Base-by-base conservation (phyloP, 2,113 vertebrate species). In the Fregata magnificens region DNA sequence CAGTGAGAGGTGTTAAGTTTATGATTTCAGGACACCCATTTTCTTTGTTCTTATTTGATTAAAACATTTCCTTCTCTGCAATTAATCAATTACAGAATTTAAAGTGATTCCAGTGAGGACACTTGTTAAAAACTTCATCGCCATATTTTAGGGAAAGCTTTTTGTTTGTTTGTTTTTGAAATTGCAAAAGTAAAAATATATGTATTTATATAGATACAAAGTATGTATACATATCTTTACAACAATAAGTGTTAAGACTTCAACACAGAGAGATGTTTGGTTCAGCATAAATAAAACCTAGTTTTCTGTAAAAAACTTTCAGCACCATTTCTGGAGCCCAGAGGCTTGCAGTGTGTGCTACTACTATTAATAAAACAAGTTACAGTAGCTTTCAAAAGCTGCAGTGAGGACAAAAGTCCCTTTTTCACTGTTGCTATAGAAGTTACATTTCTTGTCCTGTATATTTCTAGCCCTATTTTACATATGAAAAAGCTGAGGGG, bases 171-270 rank as follows among this genome's bases (percentile, higher is more conserved):
- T 31, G 28, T 40, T 38, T n/a, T 7, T 53, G 10, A 72, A 65
- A 65, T 26, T 47, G 32, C 6, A 38, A 14, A 69, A 56, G 13
- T 38, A 45, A 72, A 16, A 10, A 32, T 4, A 42, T 5, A 18
- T 9, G 2, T 7, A 45, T 29, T n/a, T 47, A 24, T 52, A 44
- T 5, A 7, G 6, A 55, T 12, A 15, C 9, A 55, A 86, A 69
- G 14, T 52, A 34, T 20, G 17, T 16, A 42, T 28, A 26, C 0
- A 0, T 20, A 34, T n/a, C 5, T 88, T 86, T 52, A 29, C 15
- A 88, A 76, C 2, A 56, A 29, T 4, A 58, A 83, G 25, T 7
- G 10, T 13, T 10, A 47, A 47, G 11, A 73, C 13, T n/a, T 86
- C 16, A 34, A 20, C 19, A 62, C 1, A 61, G 44, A 85, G 24